Evolutionary conservation across 2,888 invertebrate species (phyloP), one percentile per base, ranked within the genome.

Genomic region (Tortrix viridana): DNA sequence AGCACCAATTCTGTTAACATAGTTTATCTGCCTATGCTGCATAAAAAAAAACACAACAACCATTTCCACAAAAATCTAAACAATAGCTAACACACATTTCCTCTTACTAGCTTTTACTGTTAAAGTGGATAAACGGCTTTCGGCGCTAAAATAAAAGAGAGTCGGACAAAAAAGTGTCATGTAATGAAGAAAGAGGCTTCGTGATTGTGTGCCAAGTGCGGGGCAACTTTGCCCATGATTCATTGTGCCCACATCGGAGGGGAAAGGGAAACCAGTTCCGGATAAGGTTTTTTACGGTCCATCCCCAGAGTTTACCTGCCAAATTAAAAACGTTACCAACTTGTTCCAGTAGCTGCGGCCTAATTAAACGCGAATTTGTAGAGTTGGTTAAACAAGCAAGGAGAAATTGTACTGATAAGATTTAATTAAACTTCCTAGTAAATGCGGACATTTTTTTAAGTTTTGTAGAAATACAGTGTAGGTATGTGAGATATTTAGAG

Each of bases 161-260:
- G 67, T 59, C 61, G 50, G 71, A 66, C 63, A 61, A 74, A 74
- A 74, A 80, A 75, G 72, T 74, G 72, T 72, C 73, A 71, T 74
- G 74, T 77, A 80, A 79, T 77, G 76, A 79, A 76, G 75, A 79
- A 76, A 73, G 74, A 79, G 77, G 73, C 71, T 65, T 65, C 74
- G 74, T 73, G 74, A 80, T 80, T 76, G 77, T 75, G 75, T 80
- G 80, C 76, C 74, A 79, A 81, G 74, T 76, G 75, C 72, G 74
- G 72, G 73, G 75, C 75, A 80, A 77, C 75, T 79, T 76, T 71
- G 72, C 65, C 72, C 74, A 75, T 78, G 74, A 77, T 79, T 80
- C 76, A 78, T 78, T 75, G 71, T 74, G 62, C 69, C 71, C 70
- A 58, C 69, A 65, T 72, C 72, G 71, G 68, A 72, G 69, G 71